Evolutionary conservation across 2,113 vertebrate species (phyloP).

Genomic region (Scytalopus superciliaris): DNA sequence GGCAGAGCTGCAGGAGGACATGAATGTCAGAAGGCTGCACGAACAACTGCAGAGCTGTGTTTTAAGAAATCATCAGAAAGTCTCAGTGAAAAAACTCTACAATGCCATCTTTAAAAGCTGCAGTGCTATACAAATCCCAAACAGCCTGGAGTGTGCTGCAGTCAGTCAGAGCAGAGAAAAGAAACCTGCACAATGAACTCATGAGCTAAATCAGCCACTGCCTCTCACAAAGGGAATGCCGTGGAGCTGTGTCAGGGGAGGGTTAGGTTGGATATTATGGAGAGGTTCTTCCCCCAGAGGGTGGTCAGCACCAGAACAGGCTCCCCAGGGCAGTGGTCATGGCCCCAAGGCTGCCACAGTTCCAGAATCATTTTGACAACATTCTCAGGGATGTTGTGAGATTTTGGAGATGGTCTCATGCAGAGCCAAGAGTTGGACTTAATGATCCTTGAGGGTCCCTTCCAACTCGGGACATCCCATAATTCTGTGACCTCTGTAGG

Average conservation of each 20-base stretch:
- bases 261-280: not conserved
- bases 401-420: not conserved
- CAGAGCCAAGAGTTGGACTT: not conserved
- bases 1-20: not conserved
- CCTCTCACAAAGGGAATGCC: not conserved
- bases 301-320: no score
- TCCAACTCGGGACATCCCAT: fast-evolving
- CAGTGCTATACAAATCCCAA: fast-evolving
- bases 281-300: not conserved
- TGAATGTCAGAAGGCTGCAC: not conserved
- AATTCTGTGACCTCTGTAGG: not conserved
- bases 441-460: not conserved
- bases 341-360: not conserved
- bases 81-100: not conserved
- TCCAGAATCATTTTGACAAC: not conserved
- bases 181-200: fast-evolving
- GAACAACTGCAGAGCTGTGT: fast-evolving
- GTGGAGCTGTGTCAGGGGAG: not conserved
- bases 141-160: not conserved
- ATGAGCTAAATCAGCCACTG: not conserved
- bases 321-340: not conserved
- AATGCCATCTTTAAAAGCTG: fast-evolving
- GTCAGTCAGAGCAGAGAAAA: not conserved
- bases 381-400: fast-evolving
- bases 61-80: not conserved